phyloP scores from a whole-genome alignment of 2,113 vertebrate genomes.

The Acanthisitta chloris region DNA sequence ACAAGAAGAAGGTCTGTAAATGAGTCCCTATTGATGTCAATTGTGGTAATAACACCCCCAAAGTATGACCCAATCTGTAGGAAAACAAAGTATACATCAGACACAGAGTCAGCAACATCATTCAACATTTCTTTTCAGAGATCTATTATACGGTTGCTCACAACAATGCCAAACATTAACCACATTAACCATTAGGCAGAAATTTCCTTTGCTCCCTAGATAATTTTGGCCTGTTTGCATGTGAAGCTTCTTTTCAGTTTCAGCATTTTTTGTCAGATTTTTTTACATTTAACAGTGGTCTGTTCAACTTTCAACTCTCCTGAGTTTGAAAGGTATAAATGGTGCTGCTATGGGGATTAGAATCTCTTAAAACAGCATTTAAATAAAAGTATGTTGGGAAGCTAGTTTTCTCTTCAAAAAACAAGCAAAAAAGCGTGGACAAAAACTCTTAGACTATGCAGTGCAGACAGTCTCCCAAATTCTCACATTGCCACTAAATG shows the following conservation, averaged over 20 bases:
- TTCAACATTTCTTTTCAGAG: background rate
- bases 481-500: background rate
- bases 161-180: background rate
- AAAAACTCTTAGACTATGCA: background rate
- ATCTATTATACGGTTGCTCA: background rate
- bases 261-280: background rate
- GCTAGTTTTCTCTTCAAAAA: background rate
- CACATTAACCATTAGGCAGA: background rate
- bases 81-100: background rate
- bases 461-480: background rate
- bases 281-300: background rate
- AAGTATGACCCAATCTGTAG: constrained; percentile 94
- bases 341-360: background rate
- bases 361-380: background rate
- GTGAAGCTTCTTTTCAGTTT: background rate
- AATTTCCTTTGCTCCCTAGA: background rate
- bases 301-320: background rate
- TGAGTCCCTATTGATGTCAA: constrained; percentile 84
- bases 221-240: background rate
- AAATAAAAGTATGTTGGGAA: background rate
- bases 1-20: constrained; percentile 89
- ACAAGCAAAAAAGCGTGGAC: background rate
- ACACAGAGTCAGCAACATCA: background rate
- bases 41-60: constrained; percentile 89
- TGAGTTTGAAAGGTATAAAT: background rate